Base-by-base conservation (phyloP, 2,797 vertebrate genomes). In the Coilia nasus region DNA sequence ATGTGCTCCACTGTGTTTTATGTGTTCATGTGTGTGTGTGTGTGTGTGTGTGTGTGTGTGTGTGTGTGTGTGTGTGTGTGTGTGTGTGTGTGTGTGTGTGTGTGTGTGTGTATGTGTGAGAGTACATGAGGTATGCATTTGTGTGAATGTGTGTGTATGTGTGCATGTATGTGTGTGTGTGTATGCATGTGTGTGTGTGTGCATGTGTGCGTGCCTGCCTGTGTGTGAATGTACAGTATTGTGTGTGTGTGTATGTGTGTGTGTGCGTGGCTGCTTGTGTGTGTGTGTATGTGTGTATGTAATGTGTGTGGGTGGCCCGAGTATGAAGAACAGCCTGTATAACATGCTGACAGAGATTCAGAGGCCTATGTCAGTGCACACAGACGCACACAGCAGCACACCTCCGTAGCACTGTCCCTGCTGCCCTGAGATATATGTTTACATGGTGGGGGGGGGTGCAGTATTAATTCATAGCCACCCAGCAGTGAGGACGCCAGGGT, bases 381-480 rank as follows among this genome's bases (percentile, higher is more conserved):
- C 71, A 85, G 57, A 82, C 46, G 46, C 82, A 21, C 82, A 80
- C 64, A 81, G 82, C 82, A 46, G 81, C 85, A 35, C 46, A 35
- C 46, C 23, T 54, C 67, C 59, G 21, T 78, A 82, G 23, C 25
- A 57, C 15, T 41, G 59, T 56, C 41, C 44, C 50, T 80, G 81
- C 81, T 71, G 67, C 62, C 80, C 71, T 82, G 64, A 57, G 82
- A 83, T 71, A 85, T 46, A 78, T 44, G 75, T 81, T 23, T 80
- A 57, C 56, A 84, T 75, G 85, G 50, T 54, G 50, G 85, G 81
- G 80, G 75, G 80, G 21, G 19, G 47, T 7, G 28, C 28, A 47
- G 23, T 78, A 82, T 82, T 82, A 78, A 90, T 93, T 85, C 89
- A 86, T 85, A 87, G 85, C 67, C 71, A 78, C 71, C 35, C 19